A percentile compares a stretch with the other conserved stretches of the same genome.
phyloP scores from a whole-genome alignment of 2,888 invertebrate species.

The Caenorhabditis japonica region DNA sequence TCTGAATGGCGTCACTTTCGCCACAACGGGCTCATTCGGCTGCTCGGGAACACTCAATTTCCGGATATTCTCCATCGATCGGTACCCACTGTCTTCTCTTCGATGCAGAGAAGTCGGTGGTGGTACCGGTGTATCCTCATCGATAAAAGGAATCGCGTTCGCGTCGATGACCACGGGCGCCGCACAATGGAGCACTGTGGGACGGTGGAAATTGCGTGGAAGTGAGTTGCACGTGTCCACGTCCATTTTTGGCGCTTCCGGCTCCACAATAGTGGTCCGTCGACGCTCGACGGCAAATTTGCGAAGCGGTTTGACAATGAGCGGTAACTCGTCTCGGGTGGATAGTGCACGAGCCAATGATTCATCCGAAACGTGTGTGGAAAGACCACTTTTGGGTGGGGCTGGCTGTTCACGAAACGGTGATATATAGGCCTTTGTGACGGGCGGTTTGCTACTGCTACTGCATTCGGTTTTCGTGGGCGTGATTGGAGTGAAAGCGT shows the following conservation, averaged over 20 bases:
- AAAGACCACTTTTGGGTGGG: conserved; percentile 33
- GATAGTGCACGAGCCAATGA: conserved; percentile 35
- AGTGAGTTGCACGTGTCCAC: conserved; percentile 60
- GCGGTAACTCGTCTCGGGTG: conserved; percentile 35
- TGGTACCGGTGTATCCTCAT: conserved; percentile 45
- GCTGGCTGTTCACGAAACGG: conserved; percentile 7
- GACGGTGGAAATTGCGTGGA: conserved; percentile 60
- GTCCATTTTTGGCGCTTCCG: conserved; percentile 30
- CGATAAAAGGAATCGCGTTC: conserved; percentile 58
- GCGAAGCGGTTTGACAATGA: conserved; percentile 65
- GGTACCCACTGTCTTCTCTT: conserved; percentile 60
- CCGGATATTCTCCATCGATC: conserved; percentile 49
- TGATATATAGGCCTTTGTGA: conserved; percentile 9
- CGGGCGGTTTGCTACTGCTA: neutral
- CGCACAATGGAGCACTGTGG: conserved; percentile 57
- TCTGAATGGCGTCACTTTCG: conserved; percentile 22
- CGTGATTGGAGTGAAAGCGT: neutral
- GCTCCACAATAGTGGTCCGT: conserved; percentile 48
- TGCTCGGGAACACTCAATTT: conserved; percentile 36
- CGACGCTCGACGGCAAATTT: conserved; percentile 22
- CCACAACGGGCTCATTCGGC: neutral
- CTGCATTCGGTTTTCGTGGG: conserved; percentile 12
- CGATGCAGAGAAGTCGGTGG: conserved; percentile 38
- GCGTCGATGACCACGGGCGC: conserved; percentile 56
- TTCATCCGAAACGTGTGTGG: conserved; percentile 48